Evolutionary conservation across 2,797 vertebrate species (phyloP).

Genomic region (Xerus rutilus): DNA sequence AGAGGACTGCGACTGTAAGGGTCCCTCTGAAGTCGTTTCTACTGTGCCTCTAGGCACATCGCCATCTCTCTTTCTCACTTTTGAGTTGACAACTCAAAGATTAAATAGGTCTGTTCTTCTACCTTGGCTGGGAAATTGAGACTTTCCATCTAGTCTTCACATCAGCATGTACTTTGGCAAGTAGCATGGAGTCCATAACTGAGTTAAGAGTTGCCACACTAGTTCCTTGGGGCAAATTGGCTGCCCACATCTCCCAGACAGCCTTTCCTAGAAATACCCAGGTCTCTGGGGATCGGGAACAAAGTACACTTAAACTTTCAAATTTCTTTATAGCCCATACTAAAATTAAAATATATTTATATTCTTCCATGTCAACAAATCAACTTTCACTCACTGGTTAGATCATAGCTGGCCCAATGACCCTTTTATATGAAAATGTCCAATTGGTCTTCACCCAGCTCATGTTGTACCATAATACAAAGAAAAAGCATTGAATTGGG

Average conservation of each 20-base stretch:
- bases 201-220: neutral
- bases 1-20: neutral
- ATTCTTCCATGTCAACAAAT: neutral
- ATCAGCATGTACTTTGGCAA: slow-evolving; percentile 12
- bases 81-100: slow-evolving; percentile 3
- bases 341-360: slow-evolving; percentile 48
- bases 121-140: neutral
- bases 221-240: neutral
- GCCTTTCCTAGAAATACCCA: slow-evolving; percentile 17
- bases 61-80: neutral
- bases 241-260: neutral
- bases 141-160: neutral
- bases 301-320: slow-evolving; percentile 43
- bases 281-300: neutral
- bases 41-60: neutral
- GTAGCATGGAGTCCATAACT: neutral
- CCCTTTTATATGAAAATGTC: neutral
- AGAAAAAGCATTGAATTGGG: neutral
- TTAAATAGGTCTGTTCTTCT: neutral
- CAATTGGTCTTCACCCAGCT: neutral
- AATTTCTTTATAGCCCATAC: neutral
- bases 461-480: neutral
- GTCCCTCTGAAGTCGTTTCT: neutral
- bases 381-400: neutral
- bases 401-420: neutral